Percentiles rank a stretch among this genome's conserved stretches.
Evolutionary conservation across 2,113 vertebrate genomes (phyloP).

Genomic region (Oreochromis spilurus): DNA sequence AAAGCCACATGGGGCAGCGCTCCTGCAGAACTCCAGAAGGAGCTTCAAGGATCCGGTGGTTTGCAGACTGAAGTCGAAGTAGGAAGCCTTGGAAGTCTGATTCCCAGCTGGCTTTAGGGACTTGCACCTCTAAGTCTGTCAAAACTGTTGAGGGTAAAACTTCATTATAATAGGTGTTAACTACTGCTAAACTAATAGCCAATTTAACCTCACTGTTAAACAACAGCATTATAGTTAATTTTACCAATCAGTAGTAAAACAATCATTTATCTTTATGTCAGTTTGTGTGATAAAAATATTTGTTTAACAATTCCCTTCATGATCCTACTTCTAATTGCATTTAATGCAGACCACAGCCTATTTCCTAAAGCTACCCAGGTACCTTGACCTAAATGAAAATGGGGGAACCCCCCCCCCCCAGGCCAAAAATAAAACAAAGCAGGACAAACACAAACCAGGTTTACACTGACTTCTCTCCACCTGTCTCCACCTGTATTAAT

Average conservation of each 20-base stretch:
- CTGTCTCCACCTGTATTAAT: background rate
- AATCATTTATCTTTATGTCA: background rate
- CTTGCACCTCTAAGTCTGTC: background rate
- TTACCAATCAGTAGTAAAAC: background rate
- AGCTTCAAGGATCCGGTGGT: background rate
- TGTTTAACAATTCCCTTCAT: background rate
- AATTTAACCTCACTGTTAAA: background rate
- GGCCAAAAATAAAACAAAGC: background rate
- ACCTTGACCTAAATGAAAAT: background rate
- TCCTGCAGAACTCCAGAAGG: background rate
- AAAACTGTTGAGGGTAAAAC: background rate
- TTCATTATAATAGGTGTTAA: background rate
- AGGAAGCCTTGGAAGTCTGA: background rate
- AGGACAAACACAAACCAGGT: background rate
- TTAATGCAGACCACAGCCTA: background rate
- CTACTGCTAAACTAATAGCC: background rate
- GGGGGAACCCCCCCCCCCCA: background rate
- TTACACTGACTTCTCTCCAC: background rate
- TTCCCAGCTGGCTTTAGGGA: background rate
- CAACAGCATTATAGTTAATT: background rate
- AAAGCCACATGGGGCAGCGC: background rate
- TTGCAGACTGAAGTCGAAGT: background rate
- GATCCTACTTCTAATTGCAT: background rate
- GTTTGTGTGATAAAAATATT: background rate
- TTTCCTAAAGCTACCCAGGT: background rate